phyloP scores from a whole-genome alignment of 2,113 vertebrate species.

The Phaethon lepturus region DNA sequence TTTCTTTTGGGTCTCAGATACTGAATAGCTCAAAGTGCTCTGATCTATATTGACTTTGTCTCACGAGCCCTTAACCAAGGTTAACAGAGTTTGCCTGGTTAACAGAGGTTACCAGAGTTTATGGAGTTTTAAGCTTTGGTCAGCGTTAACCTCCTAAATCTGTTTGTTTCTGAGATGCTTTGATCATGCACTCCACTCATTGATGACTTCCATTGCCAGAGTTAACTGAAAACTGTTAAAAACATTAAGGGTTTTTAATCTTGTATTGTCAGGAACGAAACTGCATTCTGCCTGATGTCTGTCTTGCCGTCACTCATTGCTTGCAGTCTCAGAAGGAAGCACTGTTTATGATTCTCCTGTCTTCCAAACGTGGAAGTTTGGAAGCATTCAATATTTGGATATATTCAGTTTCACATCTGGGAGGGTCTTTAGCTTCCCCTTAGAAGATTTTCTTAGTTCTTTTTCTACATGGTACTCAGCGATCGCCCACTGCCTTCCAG shows the following conservation, averaged over 20 bases:
- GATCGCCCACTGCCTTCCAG: not conserved
- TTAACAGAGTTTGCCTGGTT: not conserved
- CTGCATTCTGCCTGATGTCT: not conserved
- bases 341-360: not conserved
- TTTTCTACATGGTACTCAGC: not conserved
- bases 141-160: not conserved
- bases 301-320: not conserved
- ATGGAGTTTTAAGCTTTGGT: not conserved
- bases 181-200: not conserved
- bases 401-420: not conserved
- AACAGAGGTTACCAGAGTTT: not conserved
- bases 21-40: not conserved
- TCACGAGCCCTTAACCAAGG: not conserved
- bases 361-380: not conserved
- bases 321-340: not conserved
- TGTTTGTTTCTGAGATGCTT: not conserved
- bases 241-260: not conserved
- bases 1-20: not conserved
- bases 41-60: not conserved
- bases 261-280: not conserved
- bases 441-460: not conserved
- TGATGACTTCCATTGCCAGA: not conserved
- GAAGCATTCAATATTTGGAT: too few relatives aligned
- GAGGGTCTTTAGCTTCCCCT: not conserved
- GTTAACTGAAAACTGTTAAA: not conserved